Percentiles rank a stretch among this genome's conserved stretches.
phyloP scores from a whole-genome alignment of 2,797 vertebrate species.

The Smutsia temminckii region DNA sequence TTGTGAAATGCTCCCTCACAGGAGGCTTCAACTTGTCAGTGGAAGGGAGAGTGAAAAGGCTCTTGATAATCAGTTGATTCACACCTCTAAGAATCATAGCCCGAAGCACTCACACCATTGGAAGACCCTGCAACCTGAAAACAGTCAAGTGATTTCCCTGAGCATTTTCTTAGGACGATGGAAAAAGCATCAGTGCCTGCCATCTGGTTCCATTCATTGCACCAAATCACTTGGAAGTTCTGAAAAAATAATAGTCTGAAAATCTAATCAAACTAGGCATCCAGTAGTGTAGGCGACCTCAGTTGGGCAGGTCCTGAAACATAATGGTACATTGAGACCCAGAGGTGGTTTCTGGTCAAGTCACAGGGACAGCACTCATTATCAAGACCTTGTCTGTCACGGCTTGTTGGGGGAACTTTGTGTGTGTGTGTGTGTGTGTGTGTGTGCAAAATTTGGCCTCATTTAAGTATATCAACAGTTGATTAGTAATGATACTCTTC shows the following conservation, averaged over 20 bases:
- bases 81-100: background rate
- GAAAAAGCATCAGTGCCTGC: background rate
- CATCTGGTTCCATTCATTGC: background rate
- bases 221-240: constrained; percentile 13
- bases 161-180: background rate
- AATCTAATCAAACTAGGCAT: background rate
- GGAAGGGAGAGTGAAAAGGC: background rate
- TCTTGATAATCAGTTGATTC: background rate
- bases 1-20: background rate
- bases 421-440: background rate
- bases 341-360: background rate
- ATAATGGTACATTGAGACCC: background rate
- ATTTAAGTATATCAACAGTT: constrained; percentile 19
- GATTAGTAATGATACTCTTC: background rate
- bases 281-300: background rate
- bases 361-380: background rate
- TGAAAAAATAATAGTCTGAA: background rate
- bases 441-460: background rate
- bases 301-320: background rate
- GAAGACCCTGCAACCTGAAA: background rate
- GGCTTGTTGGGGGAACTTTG: background rate
- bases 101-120: background rate
- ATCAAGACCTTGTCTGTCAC: background rate
- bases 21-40: background rate
- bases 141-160: background rate